Base-by-base conservation (phyloP, 2,888 invertebrate genomes). In the Andrena bucephala region DNA sequence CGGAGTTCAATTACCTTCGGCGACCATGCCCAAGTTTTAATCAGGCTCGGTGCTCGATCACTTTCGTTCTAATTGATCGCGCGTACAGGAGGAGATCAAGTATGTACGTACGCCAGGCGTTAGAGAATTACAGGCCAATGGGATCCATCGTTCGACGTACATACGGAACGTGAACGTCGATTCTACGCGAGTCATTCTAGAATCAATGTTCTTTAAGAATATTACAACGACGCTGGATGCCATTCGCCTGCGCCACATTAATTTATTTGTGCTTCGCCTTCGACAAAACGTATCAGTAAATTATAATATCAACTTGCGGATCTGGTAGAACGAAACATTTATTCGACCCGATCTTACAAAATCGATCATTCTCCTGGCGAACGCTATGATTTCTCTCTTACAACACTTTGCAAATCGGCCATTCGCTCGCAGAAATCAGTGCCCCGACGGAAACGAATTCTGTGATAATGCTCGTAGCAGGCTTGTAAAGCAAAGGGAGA, bases 1-100 rank as follows among this genome's bases (percentile, higher is more conserved):
- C 83, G 77, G 87, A 88, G 91, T 89, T 90, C 89, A 91, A 90
- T 90, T 90, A 89, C 88, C 90, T 88, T 86, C 85, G 82, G 74
- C 79, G 79, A 73, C 75, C 79, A 79, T 83, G 84, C 83, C 81
- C 70, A 83, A 85, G 85, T 90, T 90, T 89, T 81, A 89, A 85
- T 80, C 85, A 65, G 60, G 75, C 87, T 69, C 85, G 87, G 86
- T 83, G 76, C 76, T 86, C 86, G 85, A 89, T 89, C 85, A 82
- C 86, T 85, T 88, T 85, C 83, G 72, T 60, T 87, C 79, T 86
- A 86, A 90, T 90, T 90, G 83, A 89, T 88, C 85, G 74, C 77
- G 73, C 83, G 75, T 80, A 81, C 80, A 66, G 75, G 72, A 69
- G 69, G 70, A 57, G 54, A 66, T 52, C 59, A 77, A 70, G 52